Evolutionary conservation across 2,797 vertebrate genomes (phyloP).

Genomic region (Xenentodon cancila): DNA sequence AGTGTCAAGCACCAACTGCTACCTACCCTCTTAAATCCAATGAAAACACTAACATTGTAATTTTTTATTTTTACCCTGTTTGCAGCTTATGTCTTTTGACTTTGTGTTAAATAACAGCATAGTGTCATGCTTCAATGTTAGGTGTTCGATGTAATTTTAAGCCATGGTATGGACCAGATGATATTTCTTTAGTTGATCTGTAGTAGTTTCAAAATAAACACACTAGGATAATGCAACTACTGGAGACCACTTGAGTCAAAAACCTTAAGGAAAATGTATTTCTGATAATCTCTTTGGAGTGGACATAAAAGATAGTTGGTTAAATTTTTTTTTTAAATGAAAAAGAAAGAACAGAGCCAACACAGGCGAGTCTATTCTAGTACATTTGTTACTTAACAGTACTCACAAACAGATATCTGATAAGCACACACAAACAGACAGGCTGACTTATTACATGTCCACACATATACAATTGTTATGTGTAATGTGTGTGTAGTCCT

Average conservation of each 20-base stretch:
- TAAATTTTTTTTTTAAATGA: neutral
- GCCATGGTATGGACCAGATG: too few relatives aligned
- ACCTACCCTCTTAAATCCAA: too few relatives aligned
- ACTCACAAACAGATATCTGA: slow-evolving; percentile 36
- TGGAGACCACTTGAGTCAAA: slow-evolving; percentile 19
- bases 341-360: slow-evolving; percentile 9
- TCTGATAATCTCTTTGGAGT: slow-evolving; percentile 21
- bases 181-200: too few relatives aligned
- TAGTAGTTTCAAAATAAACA: slow-evolving; percentile 1
- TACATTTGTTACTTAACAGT: slow-evolving; percentile 18
- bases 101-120: too few relatives aligned
- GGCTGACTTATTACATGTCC: slow-evolving; percentile 17
- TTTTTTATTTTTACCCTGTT: too few relatives aligned
- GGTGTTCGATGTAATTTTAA: too few relatives aligned
- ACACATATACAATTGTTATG: slow-evolving; percentile 12
- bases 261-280: slow-evolving; percentile 12
- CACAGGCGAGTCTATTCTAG: slow-evolving; percentile 14
- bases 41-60: too few relatives aligned
- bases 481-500: slow-evolving; percentile 1
- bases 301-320: slow-evolving; percentile 14
- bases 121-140: too few relatives aligned
- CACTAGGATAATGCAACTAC: slow-evolving; percentile 13
- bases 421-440: slow-evolving; percentile 57
- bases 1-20: too few relatives aligned
- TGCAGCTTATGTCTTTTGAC: too few relatives aligned